Percentiles rank a stretch among this genome's conserved stretches.
Conservation (phyloP, 1,140 invertebrate genomes). For the Reticulitermes speratus region DNA sequence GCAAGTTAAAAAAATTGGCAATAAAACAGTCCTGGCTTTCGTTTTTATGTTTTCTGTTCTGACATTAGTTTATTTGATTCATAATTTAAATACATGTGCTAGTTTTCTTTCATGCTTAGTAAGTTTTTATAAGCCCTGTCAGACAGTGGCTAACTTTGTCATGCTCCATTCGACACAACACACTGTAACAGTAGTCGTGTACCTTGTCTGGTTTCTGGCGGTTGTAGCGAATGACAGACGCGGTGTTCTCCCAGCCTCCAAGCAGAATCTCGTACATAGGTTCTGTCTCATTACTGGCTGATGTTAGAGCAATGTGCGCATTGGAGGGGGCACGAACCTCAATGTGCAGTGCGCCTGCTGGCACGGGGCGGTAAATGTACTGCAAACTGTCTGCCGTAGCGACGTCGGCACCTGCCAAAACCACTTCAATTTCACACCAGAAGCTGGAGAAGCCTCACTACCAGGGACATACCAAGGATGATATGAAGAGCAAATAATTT, state of each 20-base stretch:
- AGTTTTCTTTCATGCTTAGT: too few relatives aligned
- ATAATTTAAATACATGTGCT: too few relatives aligned
- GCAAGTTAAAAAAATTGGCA: too few relatives aligned
- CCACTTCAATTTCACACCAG: neutral
- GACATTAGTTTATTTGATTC: too few relatives aligned
- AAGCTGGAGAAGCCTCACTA: neutral
- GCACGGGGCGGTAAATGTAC: slow-evolving; percentile 58
- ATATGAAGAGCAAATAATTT: too few relatives aligned
- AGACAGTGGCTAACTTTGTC: neutral
- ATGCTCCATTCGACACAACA: neutral
- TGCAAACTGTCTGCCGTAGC: slow-evolving; percentile 56
- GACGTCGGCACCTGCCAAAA: slow-evolving; percentile 48
- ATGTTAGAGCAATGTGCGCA: slow-evolving; percentile 58
- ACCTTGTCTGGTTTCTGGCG: slow-evolving; percentile 64
- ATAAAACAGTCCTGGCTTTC: too few relatives aligned
- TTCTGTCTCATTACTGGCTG: slow-evolving; percentile 50
- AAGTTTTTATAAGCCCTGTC: neutral
- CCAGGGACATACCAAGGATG: too few relatives aligned
- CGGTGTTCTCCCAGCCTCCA: slow-evolving; percentile 61
- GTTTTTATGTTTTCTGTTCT: too few relatives aligned
- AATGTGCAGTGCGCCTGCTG: slow-evolving; percentile 53
- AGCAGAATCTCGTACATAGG: slow-evolving; percentile 63
- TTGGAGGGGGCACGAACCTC: slow-evolving; percentile 59
- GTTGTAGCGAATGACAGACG: slow-evolving; percentile 61
- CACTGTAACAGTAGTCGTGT: slow-evolving; percentile 37